phyloP scores from a whole-genome alignment of 2,113 vertebrate species.

The Phyllostomus hastatus region DNA sequence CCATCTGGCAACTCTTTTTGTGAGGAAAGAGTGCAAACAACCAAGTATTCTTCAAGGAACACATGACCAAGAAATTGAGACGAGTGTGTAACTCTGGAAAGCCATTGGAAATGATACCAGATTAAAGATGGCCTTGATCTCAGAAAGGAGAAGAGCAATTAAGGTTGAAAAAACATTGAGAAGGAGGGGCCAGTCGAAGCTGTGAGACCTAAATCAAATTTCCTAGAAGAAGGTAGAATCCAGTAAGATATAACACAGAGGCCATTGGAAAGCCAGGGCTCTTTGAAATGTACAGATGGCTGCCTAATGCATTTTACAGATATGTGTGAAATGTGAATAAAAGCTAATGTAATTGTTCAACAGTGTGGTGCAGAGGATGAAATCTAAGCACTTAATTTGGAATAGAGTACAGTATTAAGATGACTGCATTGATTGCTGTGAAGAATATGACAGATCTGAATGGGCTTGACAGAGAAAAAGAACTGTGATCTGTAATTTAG shows the following conservation, averaged over 20 bases:
- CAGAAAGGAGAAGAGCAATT: not conserved
- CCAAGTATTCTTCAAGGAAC: not conserved
- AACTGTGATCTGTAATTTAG: constrained; percentile 42
- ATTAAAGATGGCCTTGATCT: not conserved
- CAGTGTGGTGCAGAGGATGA: constrained; percentile 41
- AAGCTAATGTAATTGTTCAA: constrained; percentile 15
- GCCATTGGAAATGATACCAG: not conserved
- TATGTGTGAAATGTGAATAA: not conserved
- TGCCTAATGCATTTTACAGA: constrained; percentile 35
- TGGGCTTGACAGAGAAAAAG: constrained; percentile 9
- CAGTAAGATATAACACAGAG: not conserved
- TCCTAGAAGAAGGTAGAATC: not conserved
- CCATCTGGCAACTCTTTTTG: not conserved
- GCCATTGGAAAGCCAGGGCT: not conserved
- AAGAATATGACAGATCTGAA: constrained; percentile 46
- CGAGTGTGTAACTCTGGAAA: not conserved
- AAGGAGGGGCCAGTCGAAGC: not conserved
- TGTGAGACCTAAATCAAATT: not conserved
- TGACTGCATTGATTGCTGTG: constrained; percentile 53
- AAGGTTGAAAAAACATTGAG: not conserved
- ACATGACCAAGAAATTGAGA: not conserved
- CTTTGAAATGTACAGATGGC: not conserved
- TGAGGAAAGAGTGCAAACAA: not conserved
- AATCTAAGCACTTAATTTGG: constrained; percentile 60
- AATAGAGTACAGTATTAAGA: constrained; percentile 46